phyloP scores from a whole-genome alignment of 2,797 vertebrate species.

The Denticeps clupeoides region DNA sequence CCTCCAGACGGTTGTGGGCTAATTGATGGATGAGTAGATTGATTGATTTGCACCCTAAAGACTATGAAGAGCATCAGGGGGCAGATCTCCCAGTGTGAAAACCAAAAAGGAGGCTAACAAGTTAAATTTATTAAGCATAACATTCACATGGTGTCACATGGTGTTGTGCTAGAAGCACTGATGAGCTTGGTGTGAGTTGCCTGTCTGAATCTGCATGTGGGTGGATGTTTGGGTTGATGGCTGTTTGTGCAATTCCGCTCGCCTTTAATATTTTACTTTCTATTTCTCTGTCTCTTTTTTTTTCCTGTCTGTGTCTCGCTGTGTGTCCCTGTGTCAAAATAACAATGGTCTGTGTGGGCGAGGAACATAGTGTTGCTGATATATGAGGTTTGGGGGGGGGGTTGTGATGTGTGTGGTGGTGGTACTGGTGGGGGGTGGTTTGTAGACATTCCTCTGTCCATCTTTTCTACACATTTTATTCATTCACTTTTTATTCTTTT shows the following conservation, averaged over 20 bases:
- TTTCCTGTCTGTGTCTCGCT: conserved; percentile 2
- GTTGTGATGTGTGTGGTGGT: too few relatives aligned
- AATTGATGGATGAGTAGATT: conserved; percentile 14
- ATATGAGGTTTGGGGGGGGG: conserved; percentile 47
- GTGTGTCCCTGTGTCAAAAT: conserved; percentile 52
- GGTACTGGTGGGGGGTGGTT: too few relatives aligned
- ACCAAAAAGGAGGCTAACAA: conserved; percentile 29
- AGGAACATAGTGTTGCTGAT: conserved; percentile 59
- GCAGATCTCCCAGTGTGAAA: too few relatives aligned
- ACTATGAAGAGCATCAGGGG: background rate
- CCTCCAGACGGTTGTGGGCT: conserved; percentile 9
- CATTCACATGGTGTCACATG: conserved; percentile 35
- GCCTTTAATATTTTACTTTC: too few relatives aligned
- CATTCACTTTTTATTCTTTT: too few relatives aligned
- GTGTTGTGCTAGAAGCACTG: conserved; percentile 13
- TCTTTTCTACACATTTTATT: too few relatives aligned
- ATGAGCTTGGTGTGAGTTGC: conserved; percentile 23
- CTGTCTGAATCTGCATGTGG: conserved; percentile 11
- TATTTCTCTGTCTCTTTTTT: too few relatives aligned
- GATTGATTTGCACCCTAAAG: conserved; percentile 9
- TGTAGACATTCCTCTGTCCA: too few relatives aligned
- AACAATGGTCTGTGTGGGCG: conserved; percentile 61
- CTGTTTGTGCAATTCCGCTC: too few relatives aligned
- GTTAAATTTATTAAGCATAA: conserved; percentile 36
- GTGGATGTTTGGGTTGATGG: too few relatives aligned